Percentiles rank a stretch among this genome's conserved stretches.
These are phyloP conservation scores for Raja brachyura DNA, from an alignment of 2,113 vertebrate species.

Conservation along the genomic window DNA sequence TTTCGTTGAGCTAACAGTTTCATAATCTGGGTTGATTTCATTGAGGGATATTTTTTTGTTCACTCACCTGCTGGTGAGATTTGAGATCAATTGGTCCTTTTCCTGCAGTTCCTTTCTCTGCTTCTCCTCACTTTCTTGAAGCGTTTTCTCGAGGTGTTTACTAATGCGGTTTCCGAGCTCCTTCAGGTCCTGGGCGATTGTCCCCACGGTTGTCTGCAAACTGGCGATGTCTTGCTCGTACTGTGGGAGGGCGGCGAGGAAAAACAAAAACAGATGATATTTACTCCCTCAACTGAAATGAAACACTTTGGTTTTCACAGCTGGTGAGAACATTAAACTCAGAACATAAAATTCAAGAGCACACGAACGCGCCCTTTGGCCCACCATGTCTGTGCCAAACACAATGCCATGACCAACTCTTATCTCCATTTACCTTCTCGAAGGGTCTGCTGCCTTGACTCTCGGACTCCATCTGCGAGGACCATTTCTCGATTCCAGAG, in stretches of 20 bases:
- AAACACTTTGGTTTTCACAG: too few species aligned
- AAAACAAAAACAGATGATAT: neutral
- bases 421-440: neutral
- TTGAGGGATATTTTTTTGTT: neutral
- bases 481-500: neutral
- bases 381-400: too few species aligned
- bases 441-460: neutral
- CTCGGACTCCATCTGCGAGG: neutral
- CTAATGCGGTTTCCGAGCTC: constrained; percentile 37
- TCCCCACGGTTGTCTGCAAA: constrained; percentile 48
- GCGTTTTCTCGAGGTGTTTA: neutral
- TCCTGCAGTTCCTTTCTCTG: constrained; percentile 41
- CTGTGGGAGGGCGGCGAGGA: constrained; percentile 42
- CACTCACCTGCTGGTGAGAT: constrained; percentile 42
- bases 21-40: neutral
- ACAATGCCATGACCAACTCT: too few species aligned
- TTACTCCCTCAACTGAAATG: neutral
- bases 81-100: neutral
- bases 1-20: too few species aligned
- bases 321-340: too few species aligned
- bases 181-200: constrained; percentile 17
- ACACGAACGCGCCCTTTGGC: too few species aligned
- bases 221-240: constrained; percentile 59
- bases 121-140: neutral
- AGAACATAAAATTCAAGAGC: too few species aligned